Percentiles rank a stretch among this genome's conserved stretches.
These are phyloP conservation scores for Microcebus tavaratra DNA, from an alignment of 2,113 vertebrate species.

Conservation along the genomic window DNA sequence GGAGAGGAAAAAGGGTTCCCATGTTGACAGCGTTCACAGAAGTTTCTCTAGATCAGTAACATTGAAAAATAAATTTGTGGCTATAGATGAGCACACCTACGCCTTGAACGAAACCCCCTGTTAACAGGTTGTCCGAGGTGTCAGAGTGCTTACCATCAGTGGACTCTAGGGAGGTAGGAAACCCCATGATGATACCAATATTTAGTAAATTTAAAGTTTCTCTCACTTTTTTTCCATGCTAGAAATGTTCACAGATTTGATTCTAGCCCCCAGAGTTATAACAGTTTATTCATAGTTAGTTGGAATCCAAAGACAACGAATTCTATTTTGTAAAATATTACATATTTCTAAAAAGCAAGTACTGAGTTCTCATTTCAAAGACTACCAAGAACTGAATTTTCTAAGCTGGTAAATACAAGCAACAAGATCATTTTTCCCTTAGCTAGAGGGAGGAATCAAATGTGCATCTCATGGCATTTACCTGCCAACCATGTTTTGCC, in stretches of 20 bases:
- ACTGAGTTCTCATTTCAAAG: conserved; percentile 35
- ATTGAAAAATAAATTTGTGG: background rate
- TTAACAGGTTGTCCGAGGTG: background rate
- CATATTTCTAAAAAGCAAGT: background rate
- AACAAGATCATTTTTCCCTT: background rate
- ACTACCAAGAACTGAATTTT: conserved; percentile 17
- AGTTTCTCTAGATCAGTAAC: background rate
- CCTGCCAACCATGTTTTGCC: conserved; percentile 10
- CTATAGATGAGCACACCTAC: background rate
- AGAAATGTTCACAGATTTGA: conserved; percentile 40
- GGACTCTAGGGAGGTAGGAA: background rate
- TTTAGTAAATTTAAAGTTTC: conserved; percentile 31
- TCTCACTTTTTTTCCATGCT: background rate
- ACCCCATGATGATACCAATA: background rate
- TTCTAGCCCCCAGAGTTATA: background rate
- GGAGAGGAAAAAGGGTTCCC: background rate
- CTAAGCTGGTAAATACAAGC: background rate
- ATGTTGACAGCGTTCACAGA: background rate
- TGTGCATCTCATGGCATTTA: background rate
- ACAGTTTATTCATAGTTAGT: conserved; percentile 41
- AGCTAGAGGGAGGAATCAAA: background rate
- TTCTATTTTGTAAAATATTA: conserved; percentile 38
- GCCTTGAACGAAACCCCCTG: background rate
- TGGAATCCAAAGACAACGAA: conserved; percentile 54
- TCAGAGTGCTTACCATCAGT: background rate